Percentiles rank a stretch among this genome's conserved stretches.
These are phyloP conservation scores for Unio pictorum DNA, from an alignment of 2,888 invertebrate genomes.

Conservation along the genomic window DNA sequence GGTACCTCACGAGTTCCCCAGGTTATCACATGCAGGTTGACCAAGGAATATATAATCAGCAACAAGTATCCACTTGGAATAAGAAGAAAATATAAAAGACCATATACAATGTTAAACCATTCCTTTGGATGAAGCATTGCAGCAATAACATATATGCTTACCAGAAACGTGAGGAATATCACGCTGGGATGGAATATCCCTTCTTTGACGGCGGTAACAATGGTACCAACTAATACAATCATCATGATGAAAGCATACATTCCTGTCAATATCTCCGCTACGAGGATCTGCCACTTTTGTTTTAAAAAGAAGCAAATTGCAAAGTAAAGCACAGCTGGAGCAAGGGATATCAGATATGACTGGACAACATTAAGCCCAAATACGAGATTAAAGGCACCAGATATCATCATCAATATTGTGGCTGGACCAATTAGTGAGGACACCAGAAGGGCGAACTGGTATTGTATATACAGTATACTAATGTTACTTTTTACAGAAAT, in stretches of 20 bases:
- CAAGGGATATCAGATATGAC: slow-evolving; percentile 30
- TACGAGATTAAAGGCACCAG: slow-evolving; percentile 62
- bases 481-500: slow-evolving; percentile 97
- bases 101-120: slow-evolving; percentile 39
- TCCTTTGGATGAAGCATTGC: too few species aligned
- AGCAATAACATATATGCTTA: too few species aligned
- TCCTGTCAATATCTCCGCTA: slow-evolving; percentile 61
- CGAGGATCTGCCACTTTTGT: slow-evolving; percentile 53
- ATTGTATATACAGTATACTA: slow-evolving; percentile 74
- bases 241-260: slow-evolving; percentile 66
- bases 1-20: slow-evolving; percentile 51
- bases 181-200: slow-evolving; percentile 3
- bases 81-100: slow-evolving; percentile 63
- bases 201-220: slow-evolving; percentile 47
- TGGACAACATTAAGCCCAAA: slow-evolving; percentile 37
- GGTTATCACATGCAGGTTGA: slow-evolving; percentile 64
- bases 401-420: slow-evolving; percentile 68
- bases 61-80: slow-evolving; percentile 68
- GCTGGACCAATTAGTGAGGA: slow-evolving; percentile 88
- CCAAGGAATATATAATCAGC: slow-evolving; percentile 66
- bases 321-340: slow-evolving; percentile 56
- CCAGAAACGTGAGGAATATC: too few species aligned
- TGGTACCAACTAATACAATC: slow-evolving; percentile 64
- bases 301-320: slow-evolving; percentile 56
- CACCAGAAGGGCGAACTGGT: slow-evolving; percentile 82